Base-by-base conservation (phyloP, 2,888 invertebrate genomes). In the Polia nebulosa region DNA sequence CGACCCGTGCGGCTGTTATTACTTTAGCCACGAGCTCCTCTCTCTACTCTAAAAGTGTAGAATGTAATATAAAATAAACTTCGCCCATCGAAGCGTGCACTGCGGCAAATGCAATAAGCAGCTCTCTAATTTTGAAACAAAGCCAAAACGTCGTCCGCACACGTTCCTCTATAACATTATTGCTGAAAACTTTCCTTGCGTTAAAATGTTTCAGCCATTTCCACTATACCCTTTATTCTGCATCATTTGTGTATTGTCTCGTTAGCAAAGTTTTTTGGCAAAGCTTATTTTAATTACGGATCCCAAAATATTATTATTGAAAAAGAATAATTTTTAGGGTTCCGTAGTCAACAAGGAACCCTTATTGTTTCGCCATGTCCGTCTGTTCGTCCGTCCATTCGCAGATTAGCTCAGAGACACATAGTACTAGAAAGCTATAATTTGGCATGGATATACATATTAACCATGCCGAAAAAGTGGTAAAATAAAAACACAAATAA, bases 71-170 rank as follows among this genome's bases (percentile, higher is more conserved):
- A 39, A 70, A 67, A 75, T n/a, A 65, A 72, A 49, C 20, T 49
- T 60, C 9, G 1, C 15, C 55, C 52, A 56, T 69, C 59, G 41
- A 52, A 65, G 44, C 41, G 52, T 72, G 71, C 68, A 71, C 58
- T 76, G 73, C 70, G 70, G 73, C 67, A 51, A 78, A 64, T 58
- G 71, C 80, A 84, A 82, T 80, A 80, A 80, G 69, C 58, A 58
- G 58, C 67, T 49, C 62, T 79, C 67, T 80, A 78, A 79, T 77
- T 81, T 78, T 84, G 85, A 85, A 84, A 82, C 80, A 77, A 73
- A 79, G 81, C 83, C 82, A 84, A 86, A 84, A 75, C 27, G 74
- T 71, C 47, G 53, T 4, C 70, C 7, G 63, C 73, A 70, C 71
- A 58, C 72, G 58, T 63, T 64, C 36, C 58, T 25, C 27, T 60